phyloP scores from a whole-genome alignment of 2,113 vertebrate genomes.

The Strix uralensis region DNA sequence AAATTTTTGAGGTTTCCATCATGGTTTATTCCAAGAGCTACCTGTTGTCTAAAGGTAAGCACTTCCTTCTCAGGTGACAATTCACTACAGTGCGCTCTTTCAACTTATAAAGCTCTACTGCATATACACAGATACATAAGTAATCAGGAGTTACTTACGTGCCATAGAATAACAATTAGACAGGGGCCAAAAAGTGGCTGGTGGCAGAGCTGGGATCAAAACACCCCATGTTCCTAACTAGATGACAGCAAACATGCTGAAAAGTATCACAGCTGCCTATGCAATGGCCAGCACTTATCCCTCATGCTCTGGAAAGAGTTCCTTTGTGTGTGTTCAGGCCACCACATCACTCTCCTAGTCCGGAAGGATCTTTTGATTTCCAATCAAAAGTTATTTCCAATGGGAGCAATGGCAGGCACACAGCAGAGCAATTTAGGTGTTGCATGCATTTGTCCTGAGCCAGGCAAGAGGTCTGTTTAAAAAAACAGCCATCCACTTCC shows the following conservation, averaged over 20 bases:
- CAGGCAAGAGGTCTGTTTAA: not conserved
- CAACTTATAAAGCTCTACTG: not conserved
- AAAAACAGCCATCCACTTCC: not conserved
- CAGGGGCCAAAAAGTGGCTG: not conserved
- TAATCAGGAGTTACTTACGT: not conserved
- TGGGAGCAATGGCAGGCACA: not conserved
- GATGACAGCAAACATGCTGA: not conserved
- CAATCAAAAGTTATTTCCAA: not conserved
- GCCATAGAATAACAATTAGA: not conserved
- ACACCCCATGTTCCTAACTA: accelerated
- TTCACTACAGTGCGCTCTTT: not conserved
- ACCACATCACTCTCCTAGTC: not conserved
- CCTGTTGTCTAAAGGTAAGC: not conserved
- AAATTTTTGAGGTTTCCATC: not conserved
- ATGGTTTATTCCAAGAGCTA: not conserved
- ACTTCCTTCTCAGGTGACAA: not conserved
- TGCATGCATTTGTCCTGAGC: not conserved
- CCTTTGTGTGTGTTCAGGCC: not conserved
- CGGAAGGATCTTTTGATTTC: not conserved
- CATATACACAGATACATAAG: accelerated
- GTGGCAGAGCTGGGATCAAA: not conserved
- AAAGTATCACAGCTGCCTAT: not conserved
- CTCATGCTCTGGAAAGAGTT: not conserved
- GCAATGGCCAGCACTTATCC: not conserved
- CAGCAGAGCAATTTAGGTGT: not conserved